phyloP scores from a whole-genome alignment of 1,140 invertebrate species.

The Pentalonia nigronervosa region DNA sequence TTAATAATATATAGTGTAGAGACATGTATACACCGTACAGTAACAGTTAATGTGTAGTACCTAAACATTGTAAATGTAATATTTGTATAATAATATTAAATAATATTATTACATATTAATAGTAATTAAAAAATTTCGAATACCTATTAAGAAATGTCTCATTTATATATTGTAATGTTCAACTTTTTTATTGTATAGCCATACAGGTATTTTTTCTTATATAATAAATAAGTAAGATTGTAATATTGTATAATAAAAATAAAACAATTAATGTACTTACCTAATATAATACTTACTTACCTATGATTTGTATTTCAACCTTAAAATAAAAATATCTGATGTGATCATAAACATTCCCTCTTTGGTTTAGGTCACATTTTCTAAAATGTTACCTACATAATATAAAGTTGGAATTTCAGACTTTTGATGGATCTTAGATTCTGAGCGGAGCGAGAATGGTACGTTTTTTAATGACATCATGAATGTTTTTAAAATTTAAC shows the following conservation, averaged over 20 bases:
- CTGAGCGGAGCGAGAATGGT: no score
- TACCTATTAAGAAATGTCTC: not conserved
- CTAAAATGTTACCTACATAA: no score
- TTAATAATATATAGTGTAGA: no score
- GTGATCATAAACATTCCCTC: not conserved
- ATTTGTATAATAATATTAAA: no score
- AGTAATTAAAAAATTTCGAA: not conserved
- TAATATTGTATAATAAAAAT: not conserved
- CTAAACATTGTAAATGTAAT: no score
- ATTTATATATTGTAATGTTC: not conserved
- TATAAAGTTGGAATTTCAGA: no score
- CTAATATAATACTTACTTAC: not conserved
- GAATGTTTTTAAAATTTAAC: no score
- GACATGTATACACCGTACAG: no score
- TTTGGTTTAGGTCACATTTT: not conserved
- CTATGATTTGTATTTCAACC: not conserved
- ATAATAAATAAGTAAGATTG: not conserved
- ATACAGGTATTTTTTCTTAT: not conserved
- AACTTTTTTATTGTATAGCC: not conserved
- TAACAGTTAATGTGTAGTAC: no score
- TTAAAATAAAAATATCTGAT: not conserved
- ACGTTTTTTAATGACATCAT: no score
- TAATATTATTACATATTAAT: no score
- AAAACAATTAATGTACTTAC: not conserved
- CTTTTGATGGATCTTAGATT: no score